Conservation (phyloP, 2,888 invertebrate species). For the Polylopha cassiicola region DNA sequence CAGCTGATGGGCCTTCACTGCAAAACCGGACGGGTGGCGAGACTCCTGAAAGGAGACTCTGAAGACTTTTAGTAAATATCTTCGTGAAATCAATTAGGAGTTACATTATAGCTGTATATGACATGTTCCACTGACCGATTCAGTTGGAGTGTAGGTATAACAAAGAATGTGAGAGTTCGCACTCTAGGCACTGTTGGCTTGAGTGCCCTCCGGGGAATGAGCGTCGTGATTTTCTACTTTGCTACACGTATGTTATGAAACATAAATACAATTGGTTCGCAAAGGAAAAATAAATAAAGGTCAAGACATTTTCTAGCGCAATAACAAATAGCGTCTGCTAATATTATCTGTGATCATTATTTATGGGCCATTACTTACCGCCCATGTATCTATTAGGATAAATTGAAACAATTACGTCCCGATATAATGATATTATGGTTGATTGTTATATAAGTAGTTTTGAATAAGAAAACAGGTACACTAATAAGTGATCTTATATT, state of each 20-base stretch:
- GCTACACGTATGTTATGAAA: constrained; percentile 21
- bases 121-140: constrained; percentile 17
- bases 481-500: too few species aligned
- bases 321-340: constrained; percentile 20
- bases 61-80: too few species aligned
- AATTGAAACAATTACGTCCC: too few species aligned
- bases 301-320: constrained; percentile 13
- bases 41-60: too few species aligned
- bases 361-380: constrained; percentile 23
- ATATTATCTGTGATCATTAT: constrained; percentile 23
- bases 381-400: too few species aligned
- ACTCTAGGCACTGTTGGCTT: constrained; percentile 6
- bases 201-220: constrained; percentile 15
- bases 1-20: too few species aligned
- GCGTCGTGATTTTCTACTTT: constrained; percentile 15
- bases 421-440: too few species aligned
- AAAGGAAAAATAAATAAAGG: constrained; percentile 20
- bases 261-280: constrained; percentile 22
- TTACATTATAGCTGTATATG: constrained; percentile 2
- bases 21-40: too few species aligned
- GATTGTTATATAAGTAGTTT: too few species aligned
- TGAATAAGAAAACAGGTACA: too few species aligned
- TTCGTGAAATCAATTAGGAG: constrained; percentile 2
- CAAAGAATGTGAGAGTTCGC: constrained; percentile 9
- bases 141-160: constrained; percentile 14